phyloP scores from a whole-genome alignment of 2,888 invertebrate genomes.

The Callinectes sapidus region DNA sequence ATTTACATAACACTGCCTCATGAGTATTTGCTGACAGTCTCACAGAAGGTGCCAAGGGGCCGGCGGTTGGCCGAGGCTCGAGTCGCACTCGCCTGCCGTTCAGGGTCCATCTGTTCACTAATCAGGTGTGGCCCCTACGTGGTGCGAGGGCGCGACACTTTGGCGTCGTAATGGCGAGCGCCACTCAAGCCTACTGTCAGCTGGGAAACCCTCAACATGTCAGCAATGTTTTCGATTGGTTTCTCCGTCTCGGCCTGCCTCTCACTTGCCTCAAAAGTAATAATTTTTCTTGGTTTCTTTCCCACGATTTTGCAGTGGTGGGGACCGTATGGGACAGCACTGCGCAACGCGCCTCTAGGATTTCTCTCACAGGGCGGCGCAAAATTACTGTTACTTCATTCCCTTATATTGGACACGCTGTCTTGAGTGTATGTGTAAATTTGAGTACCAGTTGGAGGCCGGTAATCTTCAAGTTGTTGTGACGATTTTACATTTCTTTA shows the following conservation, averaged over 20 bases:
- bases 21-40: not conserved
- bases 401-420: not conserved
- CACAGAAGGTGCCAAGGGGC: slow-evolving; percentile 12
- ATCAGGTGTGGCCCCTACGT: not conserved
- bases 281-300: slow-evolving; percentile 18
- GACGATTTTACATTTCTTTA: not conserved
- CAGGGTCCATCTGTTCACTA: not conserved
- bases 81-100: not conserved
- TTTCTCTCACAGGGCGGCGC: not conserved
- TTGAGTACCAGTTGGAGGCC: not conserved
- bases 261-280: slow-evolving; percentile 11
- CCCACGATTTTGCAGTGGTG: not conserved
- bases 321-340: not conserved
- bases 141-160: not conserved
- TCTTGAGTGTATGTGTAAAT: not conserved
- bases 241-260: not conserved
- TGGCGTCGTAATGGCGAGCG: not conserved
- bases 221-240: not conserved
- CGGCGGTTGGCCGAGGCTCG: not conserved
- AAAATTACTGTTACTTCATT: not conserved
- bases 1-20: slow-evolving; percentile 14
- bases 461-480: not conserved
- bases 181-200: not conserved
- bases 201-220: not conserved
- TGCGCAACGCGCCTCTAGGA: not conserved